phyloP scores from a whole-genome alignment of 2,888 invertebrate species.

The Torymus tubicola region DNA sequence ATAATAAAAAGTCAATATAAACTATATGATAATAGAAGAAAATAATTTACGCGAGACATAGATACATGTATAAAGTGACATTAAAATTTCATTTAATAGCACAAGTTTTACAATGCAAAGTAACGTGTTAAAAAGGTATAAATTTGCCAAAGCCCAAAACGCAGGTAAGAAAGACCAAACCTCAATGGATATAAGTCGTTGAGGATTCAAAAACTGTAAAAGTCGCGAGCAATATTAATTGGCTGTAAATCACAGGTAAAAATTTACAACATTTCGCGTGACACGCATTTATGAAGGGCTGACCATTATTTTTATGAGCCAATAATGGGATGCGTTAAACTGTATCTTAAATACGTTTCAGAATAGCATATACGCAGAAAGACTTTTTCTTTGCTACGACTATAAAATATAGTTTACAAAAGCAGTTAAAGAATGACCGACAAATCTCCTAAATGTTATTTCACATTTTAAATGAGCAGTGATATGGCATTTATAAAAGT shows the following conservation, averaged over 20 bases:
- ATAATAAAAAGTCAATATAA: too few species aligned
- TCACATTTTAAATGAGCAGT: too few species aligned
- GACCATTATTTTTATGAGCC: slow-evolving; percentile 46
- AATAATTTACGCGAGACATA: too few species aligned
- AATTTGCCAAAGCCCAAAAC: slow-evolving; percentile 36
- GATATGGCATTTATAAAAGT: too few species aligned
- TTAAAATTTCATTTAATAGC: too few species aligned
- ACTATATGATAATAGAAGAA: too few species aligned
- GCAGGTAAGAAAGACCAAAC: slow-evolving; percentile 14
- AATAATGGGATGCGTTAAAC: slow-evolving; percentile 43
- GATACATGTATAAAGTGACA: too few species aligned
- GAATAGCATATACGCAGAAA: slow-evolving; percentile 1
- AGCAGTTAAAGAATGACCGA: too few species aligned
- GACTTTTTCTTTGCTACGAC: slow-evolving; percentile 5
- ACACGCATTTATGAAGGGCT: slow-evolving; percentile 47
- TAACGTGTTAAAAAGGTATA: slow-evolving; percentile 22
- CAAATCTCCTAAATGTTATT: too few species aligned
- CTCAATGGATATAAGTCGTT: slow-evolving; percentile 3
- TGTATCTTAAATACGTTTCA: slow-evolving; percentile 43
- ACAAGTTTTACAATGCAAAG: not conserved
- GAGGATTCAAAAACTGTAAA: slow-evolving; percentile 38
- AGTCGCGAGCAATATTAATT: slow-evolving; percentile 41
- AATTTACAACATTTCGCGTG: slow-evolving; percentile 47
- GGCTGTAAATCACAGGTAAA: slow-evolving; percentile 49
- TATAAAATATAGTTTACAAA: not conserved